phyloP scores from a whole-genome alignment of 2,888 invertebrate species.

The Aromia moschata region DNA sequence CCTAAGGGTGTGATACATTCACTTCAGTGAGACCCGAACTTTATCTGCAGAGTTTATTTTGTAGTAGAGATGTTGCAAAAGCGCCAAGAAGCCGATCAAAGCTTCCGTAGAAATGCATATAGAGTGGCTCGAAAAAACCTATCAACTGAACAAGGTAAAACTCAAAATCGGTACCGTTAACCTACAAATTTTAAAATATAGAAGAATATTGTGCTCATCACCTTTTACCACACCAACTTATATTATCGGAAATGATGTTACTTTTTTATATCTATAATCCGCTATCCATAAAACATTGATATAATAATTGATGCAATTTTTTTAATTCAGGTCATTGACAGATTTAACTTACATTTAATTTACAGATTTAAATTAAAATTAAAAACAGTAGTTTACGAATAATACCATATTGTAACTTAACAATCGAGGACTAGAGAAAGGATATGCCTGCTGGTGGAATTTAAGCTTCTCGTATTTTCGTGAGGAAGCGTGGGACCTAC shows the following conservation, averaged over 20 bases:
- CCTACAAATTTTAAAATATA: background rate
- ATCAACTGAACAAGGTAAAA: background rate
- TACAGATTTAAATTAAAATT: no score
- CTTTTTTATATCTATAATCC: background rate
- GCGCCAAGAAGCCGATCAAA: background rate
- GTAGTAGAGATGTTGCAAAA: conserved; percentile 15
- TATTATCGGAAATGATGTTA: background rate
- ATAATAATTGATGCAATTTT: background rate
- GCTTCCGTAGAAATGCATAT: background rate
- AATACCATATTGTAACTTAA: no score
- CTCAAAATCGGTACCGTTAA: background rate
- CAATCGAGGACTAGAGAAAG: no score
- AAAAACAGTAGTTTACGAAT: no score
- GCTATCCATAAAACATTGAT: background rate
- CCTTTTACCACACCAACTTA: no score
- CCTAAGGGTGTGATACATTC: conserved; percentile 39
- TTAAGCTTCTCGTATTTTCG: no score
- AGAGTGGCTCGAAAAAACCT: conserved; percentile 4
- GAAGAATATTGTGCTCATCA: background rate
- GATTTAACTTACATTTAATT: no score
- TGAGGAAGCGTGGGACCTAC: no score
- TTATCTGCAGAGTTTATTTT: conserved; percentile 12
- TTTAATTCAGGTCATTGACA: no score
- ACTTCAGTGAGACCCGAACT: conserved; percentile 59
- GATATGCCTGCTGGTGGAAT: no score